Base-by-base conservation (phyloP, 2,888 invertebrate genomes). In the Acronicta leporina region DNA sequence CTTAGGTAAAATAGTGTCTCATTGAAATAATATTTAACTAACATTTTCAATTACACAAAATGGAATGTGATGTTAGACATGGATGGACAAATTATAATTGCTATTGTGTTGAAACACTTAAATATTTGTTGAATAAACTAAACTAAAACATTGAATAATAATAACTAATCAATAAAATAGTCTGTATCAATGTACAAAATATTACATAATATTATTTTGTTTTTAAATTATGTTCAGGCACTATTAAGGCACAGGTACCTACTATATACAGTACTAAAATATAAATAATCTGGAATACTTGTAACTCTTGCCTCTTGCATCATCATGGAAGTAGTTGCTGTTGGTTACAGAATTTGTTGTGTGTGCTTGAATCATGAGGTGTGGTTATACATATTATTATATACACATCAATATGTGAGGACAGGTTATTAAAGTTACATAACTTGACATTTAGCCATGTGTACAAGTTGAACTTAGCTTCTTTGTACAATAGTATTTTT, bases 11-110 rank as follows among this genome's bases (percentile, higher is more conserved):
- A 53, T 33, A 27, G n/a, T 9, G 8, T 16, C 35, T 38, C 41
- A 45, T 7, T 11, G 46, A 25, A 66, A 3, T 33, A 30, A 50
- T 27, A 25, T 27, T 20, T 13, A 16, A 5, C 20, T 20, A 5
- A 20, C 15, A 0, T 41, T 43, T 4, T 43, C 38, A 54, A 60
- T 30, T 30, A 27, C 27, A 55, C 10, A 40, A 20, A 54, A 43
- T 56, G 56, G 56, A 69, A 63, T 67, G 64, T 69, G 0, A 41
- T 54, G 15, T 15, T 42, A 27, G 13, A 13, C 5, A 14, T 63
- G 69, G 69, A 68, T 15, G 47, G 69, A 51, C 7, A 16, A 50
- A 27, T 41, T 43, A n/a, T 46, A 25, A 40, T 16, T 42, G 13
- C 30, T 11, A 33, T 20, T 20, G 4, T 20, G 20, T 20, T 20